A percentile compares a stretch with the other conserved stretches of the same genome.
Conservation (phyloP, 2,888 invertebrate genomes). For the Nomada goodeniana region DNA sequence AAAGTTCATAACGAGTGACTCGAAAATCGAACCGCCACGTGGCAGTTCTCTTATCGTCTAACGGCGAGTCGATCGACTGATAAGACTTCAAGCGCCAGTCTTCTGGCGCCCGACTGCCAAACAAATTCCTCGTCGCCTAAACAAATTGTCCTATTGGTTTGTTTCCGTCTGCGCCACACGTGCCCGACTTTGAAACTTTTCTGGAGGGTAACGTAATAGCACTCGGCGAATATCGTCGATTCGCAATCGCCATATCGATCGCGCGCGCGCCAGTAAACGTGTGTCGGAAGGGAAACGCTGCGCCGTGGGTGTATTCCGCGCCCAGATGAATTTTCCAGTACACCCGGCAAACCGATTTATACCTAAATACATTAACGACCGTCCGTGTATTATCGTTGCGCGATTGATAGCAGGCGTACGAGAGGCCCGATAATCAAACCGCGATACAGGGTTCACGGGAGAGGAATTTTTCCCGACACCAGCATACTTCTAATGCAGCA, state of each 20-base stretch:
- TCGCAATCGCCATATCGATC: too few species aligned
- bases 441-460: not conserved
- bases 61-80: not conserved
- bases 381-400: too few species aligned
- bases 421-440: too few species aligned
- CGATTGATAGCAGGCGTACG: too few species aligned
- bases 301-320: too few species aligned
- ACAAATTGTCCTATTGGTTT: too few species aligned
- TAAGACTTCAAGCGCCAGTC: not conserved
- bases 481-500: not conserved
- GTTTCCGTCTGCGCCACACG: not conserved
- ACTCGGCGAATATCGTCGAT: not conserved
- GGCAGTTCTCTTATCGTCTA: not conserved
- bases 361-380: too few species aligned
- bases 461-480: too few species aligned
- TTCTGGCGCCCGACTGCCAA: not conserved
- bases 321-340: too few species aligned
- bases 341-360: not conserved
- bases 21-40: conserved; percentile 22
- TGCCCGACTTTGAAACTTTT: not conserved
- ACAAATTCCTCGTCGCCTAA: too few species aligned
- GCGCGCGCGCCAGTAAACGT: too few species aligned
- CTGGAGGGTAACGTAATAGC: not conserved
- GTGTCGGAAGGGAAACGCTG: too few species aligned
- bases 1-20: not conserved